phyloP scores from a whole-genome alignment of 23 tunicate genomes.

The Halocynthia roretzi region DNA sequence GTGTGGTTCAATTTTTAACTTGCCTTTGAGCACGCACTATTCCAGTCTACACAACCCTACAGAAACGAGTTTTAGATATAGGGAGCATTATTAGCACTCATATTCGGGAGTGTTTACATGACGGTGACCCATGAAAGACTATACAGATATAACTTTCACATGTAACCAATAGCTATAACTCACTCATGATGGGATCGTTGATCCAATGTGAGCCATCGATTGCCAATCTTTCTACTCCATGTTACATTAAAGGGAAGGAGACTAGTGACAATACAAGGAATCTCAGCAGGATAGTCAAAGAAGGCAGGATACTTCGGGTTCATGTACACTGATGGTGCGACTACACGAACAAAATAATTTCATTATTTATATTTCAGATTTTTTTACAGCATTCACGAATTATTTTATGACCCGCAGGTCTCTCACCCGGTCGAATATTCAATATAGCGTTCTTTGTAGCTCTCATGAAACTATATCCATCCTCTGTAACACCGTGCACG shows the following conservation, averaged over 20 bases:
- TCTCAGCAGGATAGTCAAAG: constrained; percentile 87
- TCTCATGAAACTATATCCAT: constrained; percentile 53
- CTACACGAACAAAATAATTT: constrained; percentile 7
- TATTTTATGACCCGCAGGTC: background rate
- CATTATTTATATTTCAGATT: background rate
- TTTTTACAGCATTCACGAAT: background rate
- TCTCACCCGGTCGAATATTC: constrained; percentile 73
- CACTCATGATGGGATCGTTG: background rate
- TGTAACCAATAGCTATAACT: background rate
- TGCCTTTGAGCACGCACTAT: too few relatives aligned
- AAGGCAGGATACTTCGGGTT: constrained; percentile 57
- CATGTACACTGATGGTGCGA: constrained; percentile 52
- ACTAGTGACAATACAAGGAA: constrained; percentile 72
- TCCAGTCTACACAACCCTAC: too few relatives aligned
- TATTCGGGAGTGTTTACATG: too few relatives aligned
- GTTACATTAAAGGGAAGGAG: constrained; percentile 67
- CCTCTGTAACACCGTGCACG: constrained; percentile 65
- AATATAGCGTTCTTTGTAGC: constrained; percentile 88
- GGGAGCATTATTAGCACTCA: too few relatives aligned
- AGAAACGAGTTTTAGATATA: too few relatives aligned
- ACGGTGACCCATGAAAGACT: too few relatives aligned
- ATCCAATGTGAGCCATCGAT: constrained; percentile 26
- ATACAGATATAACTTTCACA: too few relatives aligned
- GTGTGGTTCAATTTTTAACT: too few relatives aligned
- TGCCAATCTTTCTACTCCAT: constrained; percentile 66